A percentile compares a stretch with the other conserved stretches of the same genome.
phyloP scores from a whole-genome alignment of 2,797 vertebrate species.

The Brotula barbata region DNA sequence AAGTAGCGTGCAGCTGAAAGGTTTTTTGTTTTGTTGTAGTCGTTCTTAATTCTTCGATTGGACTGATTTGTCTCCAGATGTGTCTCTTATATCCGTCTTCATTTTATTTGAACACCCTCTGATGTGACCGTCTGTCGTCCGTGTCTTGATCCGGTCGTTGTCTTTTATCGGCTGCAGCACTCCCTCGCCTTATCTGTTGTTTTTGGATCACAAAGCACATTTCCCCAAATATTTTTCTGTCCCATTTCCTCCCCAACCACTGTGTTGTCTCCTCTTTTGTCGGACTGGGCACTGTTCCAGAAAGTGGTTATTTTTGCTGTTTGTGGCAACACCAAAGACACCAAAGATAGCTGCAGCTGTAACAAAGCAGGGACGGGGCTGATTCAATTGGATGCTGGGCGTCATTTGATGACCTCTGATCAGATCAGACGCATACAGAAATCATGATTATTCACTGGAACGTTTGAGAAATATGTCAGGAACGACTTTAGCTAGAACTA shows the following conservation, averaged over 20 bases:
- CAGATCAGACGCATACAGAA: too few relatives aligned
- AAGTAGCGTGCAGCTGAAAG: too few relatives aligned
- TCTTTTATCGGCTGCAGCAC: conserved; percentile 37
- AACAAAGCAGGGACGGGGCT: not conserved
- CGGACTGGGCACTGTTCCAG: conserved; percentile 11
- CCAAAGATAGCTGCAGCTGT: not conserved
- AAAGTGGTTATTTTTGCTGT: not conserved
- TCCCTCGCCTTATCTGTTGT: conserved; percentile 44
- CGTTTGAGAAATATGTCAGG: too few relatives aligned
- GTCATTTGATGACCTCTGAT: too few relatives aligned
- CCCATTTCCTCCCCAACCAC: conserved; percentile 31
- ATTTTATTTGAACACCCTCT: not conserved
- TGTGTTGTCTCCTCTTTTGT: conserved; percentile 28
- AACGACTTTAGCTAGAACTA: too few relatives aligned
- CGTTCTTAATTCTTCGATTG: too few relatives aligned
- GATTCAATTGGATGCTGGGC: too few relatives aligned
- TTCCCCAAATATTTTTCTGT: conserved; percentile 29
- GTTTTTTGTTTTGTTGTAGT: too few relatives aligned
- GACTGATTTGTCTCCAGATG: too few relatives aligned
- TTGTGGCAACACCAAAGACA: not conserved
- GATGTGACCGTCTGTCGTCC: conserved; percentile 8
- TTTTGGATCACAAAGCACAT: conserved; percentile 47
- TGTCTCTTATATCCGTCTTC: too few relatives aligned
- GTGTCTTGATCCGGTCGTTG: not conserved
- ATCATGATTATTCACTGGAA: too few relatives aligned